Evolutionary conservation across 2,113 vertebrate genomes (phyloP), one percentile per base, ranked within the genome.

Genomic region (Malurus elegans): DNA sequence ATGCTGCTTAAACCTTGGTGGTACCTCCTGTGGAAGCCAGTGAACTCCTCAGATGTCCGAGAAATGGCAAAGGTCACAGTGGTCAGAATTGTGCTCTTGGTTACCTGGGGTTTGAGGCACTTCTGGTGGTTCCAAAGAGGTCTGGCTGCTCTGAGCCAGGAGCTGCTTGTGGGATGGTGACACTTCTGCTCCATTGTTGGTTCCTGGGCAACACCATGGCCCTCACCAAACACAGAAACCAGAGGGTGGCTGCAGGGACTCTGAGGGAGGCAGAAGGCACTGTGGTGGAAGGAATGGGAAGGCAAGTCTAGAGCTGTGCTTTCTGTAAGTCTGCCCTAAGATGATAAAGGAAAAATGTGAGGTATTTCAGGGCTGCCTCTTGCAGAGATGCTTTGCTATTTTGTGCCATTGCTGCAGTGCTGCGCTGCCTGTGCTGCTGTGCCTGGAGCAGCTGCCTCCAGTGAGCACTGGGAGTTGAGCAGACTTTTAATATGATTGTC

Each of bases 161-260:
- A 26, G 4, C 2, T 85, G 8, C 6, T 40, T 40, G 26, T 86
- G 29, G 2, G 2, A 8, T 31, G n/a, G 9, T 48, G 19, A 65
- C 10, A n/a, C 18, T 57, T 18, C 11, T 65, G 18, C 45, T 44
- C n/a, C 1, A 0, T 18, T 62, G 25, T 18, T 32, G 23, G 25
- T 31, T 44, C 3, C 38, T 26, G 26, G 29, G 15, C 34, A 70
- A 19, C 42, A 62, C 14, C 3, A 2, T 0, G 3, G 18, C 12
- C 31, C 7, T 13, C 2, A 0, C 4, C 2, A 1, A 79, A 38
- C 1, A 1, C 62, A 45, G 31, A 65, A 70, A 45, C 38, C 50
- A 23, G 7, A 10, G 20, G 8, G 8, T 34, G 28, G 7, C 36
- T 82, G 16, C 5, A 64, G 53, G 9, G 14, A 16, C 21, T 50